Percentiles rank a stretch among this genome's conserved stretches.
phyloP scores from a whole-genome alignment of 2,113 vertebrate species.

The Carassius gibelio region DNA sequence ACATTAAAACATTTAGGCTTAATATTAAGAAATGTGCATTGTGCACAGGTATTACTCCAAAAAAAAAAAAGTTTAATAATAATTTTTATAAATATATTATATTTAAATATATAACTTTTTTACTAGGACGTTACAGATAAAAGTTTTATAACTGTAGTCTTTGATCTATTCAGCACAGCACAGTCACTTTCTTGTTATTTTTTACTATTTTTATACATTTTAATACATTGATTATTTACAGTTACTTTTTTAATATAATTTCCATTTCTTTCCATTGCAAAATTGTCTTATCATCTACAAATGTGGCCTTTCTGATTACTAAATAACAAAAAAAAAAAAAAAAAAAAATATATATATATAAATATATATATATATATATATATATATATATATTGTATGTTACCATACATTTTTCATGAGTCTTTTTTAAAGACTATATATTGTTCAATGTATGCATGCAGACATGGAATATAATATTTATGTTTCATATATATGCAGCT shows the following conservation, averaged over 20 bases:
- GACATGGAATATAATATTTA: slow-evolving; percentile 11
- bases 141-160: too few species aligned
- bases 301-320: neutral
- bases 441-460: slow-evolving; percentile 12
- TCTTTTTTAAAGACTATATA: neutral
- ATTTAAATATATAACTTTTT: too few species aligned
- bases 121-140: too few species aligned
- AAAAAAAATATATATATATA: too few species aligned
- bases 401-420: neutral
- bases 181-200: too few species aligned
- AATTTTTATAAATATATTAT: too few species aligned
- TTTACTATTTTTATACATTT: neutral
- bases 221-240: neutral
- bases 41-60: too few species aligned
- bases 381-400: neutral
- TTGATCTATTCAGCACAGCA: too few species aligned
- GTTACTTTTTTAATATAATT: neutral
- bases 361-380: neutral
- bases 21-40: too few species aligned
- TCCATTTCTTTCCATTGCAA: neutral
- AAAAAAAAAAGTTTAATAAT: too few species aligned
- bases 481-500: slow-evolving; percentile 34
- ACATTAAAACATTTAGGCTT: too few species aligned
- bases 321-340: neutral
- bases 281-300: neutral